Percentiles rank a stretch among this genome's conserved stretches.
Evolutionary conservation across 92 coral and sea anemone genomes (phyloP).

Genomic region (Actinostola sp.): DNA sequence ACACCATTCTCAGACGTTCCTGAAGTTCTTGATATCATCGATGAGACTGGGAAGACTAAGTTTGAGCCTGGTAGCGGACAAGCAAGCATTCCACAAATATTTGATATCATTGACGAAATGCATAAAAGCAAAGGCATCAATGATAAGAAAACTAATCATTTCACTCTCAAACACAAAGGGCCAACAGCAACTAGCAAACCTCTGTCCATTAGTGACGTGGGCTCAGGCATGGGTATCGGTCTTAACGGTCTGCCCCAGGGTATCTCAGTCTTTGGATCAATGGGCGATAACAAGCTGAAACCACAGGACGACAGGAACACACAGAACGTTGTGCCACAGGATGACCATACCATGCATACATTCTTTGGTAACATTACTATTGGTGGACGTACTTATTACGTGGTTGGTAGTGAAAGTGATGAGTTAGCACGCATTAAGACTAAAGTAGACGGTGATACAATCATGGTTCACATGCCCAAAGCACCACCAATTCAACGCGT

Average conservation of each 20-base stretch:
- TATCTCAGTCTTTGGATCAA: conserved; percentile 82
- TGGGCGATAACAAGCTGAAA: conserved; percentile 75
- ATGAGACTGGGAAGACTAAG: conserved; percentile 56
- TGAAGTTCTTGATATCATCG: conserved; percentile 85
- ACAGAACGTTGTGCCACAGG: conserved; percentile 45
- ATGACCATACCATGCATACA: conserved; percentile 60
- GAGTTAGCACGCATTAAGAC: conserved; percentile 70
- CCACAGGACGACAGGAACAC: conserved; percentile 40
- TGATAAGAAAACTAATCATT: conserved; percentile 42
- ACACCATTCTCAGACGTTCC: conserved; percentile 49
- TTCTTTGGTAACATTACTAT: conserved; percentile 95
- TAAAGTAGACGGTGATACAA: conserved; percentile 70
- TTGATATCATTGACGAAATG: conserved; percentile 95
- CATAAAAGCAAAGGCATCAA: conserved; percentile 42
- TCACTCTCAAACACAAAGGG: conserved; percentile 65
- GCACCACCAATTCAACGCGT: conserved; percentile 30
- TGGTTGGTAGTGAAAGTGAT: conserved; percentile 92
- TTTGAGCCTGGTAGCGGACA: conserved; percentile 66
- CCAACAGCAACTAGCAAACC: conserved; percentile 99
- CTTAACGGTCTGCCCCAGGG: conserved; percentile 79
- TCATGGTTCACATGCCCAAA: conserved; percentile 79
- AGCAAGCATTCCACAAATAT: conserved; percentile 86
- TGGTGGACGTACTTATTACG: conserved; percentile 88
- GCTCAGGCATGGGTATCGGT: conserved; percentile 97
- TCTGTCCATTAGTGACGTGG: conserved; percentile 84